Evolutionary conservation across 2,888 invertebrate genomes (phyloP).

Genomic region (Tinea semifulvella): DNA sequence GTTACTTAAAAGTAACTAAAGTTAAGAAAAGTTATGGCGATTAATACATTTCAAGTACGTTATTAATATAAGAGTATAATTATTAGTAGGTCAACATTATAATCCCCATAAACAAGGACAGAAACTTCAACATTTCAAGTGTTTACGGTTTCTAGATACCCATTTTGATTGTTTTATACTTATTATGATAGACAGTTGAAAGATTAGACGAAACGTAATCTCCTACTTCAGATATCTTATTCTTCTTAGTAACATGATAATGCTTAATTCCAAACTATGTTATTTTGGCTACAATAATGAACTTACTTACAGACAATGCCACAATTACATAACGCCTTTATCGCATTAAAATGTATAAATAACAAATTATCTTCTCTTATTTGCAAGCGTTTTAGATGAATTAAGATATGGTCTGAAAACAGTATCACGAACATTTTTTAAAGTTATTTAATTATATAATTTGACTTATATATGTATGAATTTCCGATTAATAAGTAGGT

Average conservation of each 20-base stretch:
- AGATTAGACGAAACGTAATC: not conserved
- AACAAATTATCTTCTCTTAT: conserved; percentile 1
- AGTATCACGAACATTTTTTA: not conserved
- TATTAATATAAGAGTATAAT: too few species aligned
- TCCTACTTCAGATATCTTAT: not conserved
- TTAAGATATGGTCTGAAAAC: conserved; percentile 9
- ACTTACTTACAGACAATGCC: too few species aligned
- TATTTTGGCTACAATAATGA: too few species aligned
- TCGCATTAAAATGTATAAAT: not conserved
- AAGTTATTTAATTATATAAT: conserved; percentile 12
- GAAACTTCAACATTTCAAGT: too few species aligned
- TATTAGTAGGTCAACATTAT: not conserved
- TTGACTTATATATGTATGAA: too few species aligned
- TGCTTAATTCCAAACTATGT: too few species aligned
- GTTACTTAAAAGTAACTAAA: too few species aligned
- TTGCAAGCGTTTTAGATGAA: conserved; percentile 1
- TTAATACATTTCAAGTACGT: too few species aligned
- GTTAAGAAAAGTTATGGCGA: too few species aligned
- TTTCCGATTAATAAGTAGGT: too few species aligned
- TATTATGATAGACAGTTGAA: not conserved
- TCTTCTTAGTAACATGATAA: not conserved
- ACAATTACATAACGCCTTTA: not conserved
- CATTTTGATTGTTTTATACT: not conserved
- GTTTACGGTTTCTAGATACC: not conserved
- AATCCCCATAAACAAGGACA: not conserved